Evolutionary conservation across 2,797 vertebrate species (phyloP).

Genomic region (Sparidentex hasta): DNA sequence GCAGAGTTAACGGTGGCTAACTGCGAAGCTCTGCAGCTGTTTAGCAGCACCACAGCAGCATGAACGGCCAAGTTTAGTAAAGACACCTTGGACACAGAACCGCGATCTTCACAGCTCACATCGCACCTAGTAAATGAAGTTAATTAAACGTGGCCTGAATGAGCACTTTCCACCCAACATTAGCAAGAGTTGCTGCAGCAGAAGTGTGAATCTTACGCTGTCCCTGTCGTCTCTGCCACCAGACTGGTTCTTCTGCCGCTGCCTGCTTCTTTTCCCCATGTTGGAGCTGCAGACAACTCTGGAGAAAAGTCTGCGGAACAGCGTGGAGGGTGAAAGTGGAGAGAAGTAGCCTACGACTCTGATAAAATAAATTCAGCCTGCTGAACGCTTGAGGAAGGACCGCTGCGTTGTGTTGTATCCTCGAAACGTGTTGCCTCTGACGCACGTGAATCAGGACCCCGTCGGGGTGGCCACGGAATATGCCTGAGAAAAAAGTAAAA

Average conservation of each 20-base stretch:
- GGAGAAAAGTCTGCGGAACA: conserved; percentile 62
- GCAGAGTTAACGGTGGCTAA: not conserved
- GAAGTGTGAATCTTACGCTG: conserved; percentile 76
- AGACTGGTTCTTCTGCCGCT: conserved; percentile 81
- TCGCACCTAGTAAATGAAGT: not conserved
- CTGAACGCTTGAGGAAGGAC: not conserved
- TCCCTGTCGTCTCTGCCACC: conserved; percentile 82
- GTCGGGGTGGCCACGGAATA: conserved; percentile 28
- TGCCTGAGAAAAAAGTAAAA: conserved; percentile 70
- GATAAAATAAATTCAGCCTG: not conserved
- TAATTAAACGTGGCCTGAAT: not conserved
- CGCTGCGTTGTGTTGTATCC: conserved; percentile 1
- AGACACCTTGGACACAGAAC: not conserved
- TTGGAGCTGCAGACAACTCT: conserved; percentile 58
- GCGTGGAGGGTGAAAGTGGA: not conserved
- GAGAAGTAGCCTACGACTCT: not conserved
- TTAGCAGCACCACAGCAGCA: not conserved
- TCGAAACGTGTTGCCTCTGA: conserved; percentile 72
- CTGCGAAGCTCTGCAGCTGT: not conserved
- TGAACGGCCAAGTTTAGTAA: not conserved
- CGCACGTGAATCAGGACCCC: conserved; percentile 81
- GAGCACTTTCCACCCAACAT: not conserved
- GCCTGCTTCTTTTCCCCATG: conserved; percentile 87
- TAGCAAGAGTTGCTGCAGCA: conserved; percentile 29
- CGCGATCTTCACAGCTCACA: accelerated